Conservation (phyloP, 2,888 invertebrate genomes). For the Drosophila testacea region DNA sequence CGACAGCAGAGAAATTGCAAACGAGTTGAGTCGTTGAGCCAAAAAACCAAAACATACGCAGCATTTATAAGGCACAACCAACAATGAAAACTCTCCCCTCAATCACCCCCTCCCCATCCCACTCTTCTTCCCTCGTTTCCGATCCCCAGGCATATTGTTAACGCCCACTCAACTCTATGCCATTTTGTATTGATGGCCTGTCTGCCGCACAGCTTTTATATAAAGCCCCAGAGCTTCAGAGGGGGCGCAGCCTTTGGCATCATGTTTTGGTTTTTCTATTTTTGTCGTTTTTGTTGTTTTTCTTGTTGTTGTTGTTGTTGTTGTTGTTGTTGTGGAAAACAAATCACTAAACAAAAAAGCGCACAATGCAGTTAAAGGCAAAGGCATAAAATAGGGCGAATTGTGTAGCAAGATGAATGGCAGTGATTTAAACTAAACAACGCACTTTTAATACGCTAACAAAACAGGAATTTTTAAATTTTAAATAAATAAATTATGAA, state of each 20-base stretch:
- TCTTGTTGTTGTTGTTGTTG: slow-evolving; percentile 21
- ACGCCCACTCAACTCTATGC: slow-evolving; percentile 81
- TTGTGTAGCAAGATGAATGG: slow-evolving; percentile 45
- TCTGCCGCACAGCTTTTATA: slow-evolving; percentile 82
- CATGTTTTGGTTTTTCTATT: slow-evolving; percentile 66
- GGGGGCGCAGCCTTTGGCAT: slow-evolving; percentile 77
- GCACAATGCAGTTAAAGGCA: slow-evolving; percentile 74
- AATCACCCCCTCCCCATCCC: background rate
- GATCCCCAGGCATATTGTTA: slow-evolving; percentile 68
- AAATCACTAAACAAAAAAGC: slow-evolving; percentile 78
- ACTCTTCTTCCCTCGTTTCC: background rate
- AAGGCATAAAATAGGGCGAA: slow-evolving; percentile 51
- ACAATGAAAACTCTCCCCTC: slow-evolving; percentile 61
- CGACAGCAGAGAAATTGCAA: slow-evolving; percentile 79
- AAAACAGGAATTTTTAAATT: background rate
- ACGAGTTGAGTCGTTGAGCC: slow-evolving; percentile 80
- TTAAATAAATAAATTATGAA: background rate
- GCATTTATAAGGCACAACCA: slow-evolving; percentile 78
- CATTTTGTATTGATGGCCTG: slow-evolving; percentile 81
- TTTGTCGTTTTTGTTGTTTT: slow-evolving; percentile 28
- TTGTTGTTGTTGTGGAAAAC: slow-evolving; percentile 64
- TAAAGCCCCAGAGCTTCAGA: slow-evolving; percentile 73
- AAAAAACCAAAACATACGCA: slow-evolving; percentile 80
- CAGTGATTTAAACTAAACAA: slow-evolving; percentile 26
- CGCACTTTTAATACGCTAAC: slow-evolving; percentile 48